These are phyloP conservation scores for Brachypodius melanocephalos DNA, from an alignment of 2,113 vertebrate genomes.

Conservation along the genomic window DNA sequence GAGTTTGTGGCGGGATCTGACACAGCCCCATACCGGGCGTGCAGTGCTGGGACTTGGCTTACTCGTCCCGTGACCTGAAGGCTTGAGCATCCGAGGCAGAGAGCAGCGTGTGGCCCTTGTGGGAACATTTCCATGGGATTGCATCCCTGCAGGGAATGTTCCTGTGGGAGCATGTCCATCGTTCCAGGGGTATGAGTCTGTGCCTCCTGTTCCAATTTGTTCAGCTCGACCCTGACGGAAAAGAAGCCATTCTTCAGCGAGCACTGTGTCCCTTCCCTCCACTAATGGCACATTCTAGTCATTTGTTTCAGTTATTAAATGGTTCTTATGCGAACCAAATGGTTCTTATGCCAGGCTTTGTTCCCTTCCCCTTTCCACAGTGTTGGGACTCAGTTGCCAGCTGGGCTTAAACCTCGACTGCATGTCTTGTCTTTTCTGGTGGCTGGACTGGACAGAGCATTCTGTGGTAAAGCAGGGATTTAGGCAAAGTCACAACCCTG, in stretches of 20 bases:
- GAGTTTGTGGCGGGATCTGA: neutral
- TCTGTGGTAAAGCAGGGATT: neutral
- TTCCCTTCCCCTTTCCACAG: neutral
- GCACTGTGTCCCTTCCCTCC: neutral
- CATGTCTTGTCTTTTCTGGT: neutral
- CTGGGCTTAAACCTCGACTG: neutral
- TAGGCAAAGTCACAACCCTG: neutral
- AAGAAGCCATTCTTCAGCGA: accelerated
- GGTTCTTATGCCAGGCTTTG: neutral
- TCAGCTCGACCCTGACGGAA: neutral
- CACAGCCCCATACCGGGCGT: neutral
- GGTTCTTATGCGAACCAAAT: neutral
- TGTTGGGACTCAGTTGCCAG: neutral
- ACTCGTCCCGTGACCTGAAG: accelerated
- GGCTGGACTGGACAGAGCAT: neutral
- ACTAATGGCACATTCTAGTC: neutral
- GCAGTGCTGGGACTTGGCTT: neutral
- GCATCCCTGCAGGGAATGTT: neutral
- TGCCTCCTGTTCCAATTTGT: neutral
- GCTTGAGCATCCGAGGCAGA: neutral
- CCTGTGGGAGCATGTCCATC: neutral
- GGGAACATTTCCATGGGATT: neutral
- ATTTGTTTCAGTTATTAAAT: neutral
- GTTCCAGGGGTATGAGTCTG: neutral
- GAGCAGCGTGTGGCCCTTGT: neutral